A percentile compares a stretch with the other conserved stretches of the same genome.
These are phyloP conservation scores for Strongylocentrotus purpuratus DNA, from an alignment of 35 echinoderm and acorn worm species.

Conservation along the genomic window DNA sequence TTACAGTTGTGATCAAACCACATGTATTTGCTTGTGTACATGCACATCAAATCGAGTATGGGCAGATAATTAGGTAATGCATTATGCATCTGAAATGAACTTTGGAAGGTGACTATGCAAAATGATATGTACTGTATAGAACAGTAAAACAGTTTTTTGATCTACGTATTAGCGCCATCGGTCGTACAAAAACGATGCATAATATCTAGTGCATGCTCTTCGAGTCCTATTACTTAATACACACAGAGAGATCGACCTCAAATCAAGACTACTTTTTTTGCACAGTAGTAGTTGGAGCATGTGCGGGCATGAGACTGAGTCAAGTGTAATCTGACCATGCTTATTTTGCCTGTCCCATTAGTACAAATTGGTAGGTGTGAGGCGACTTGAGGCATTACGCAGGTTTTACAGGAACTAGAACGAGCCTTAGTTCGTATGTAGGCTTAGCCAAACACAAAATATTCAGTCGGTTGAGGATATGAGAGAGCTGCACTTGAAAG, in stretches of 20 bases:
- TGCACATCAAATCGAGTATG: too few species aligned
- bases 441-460: neutral
- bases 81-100: too few species aligned
- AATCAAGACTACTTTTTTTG: neutral
- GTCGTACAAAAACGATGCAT: too few species aligned
- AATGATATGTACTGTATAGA: too few species aligned
- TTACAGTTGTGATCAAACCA: too few species aligned
- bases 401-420: neutral
- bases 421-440: neutral
- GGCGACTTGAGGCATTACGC: conserved; percentile 1
- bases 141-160: too few species aligned
- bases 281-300: neutral
- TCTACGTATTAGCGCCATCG: too few species aligned
- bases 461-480: neutral
- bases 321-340: conserved; percentile 10
- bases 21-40: too few species aligned
- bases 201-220: neutral
- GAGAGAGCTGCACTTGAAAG: neutral
- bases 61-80: too few species aligned
- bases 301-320: neutral
- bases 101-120: too few species aligned
- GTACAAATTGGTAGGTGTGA: conserved; percentile 44
- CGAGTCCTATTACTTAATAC: neutral
- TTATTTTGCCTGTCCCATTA: conserved; percentile 47
- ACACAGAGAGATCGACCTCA: neutral